Evolutionary conservation across 2,888 invertebrate genomes (phyloP), one percentile per base, ranked within the genome.

Genomic region (Ophraella communa): DNA sequence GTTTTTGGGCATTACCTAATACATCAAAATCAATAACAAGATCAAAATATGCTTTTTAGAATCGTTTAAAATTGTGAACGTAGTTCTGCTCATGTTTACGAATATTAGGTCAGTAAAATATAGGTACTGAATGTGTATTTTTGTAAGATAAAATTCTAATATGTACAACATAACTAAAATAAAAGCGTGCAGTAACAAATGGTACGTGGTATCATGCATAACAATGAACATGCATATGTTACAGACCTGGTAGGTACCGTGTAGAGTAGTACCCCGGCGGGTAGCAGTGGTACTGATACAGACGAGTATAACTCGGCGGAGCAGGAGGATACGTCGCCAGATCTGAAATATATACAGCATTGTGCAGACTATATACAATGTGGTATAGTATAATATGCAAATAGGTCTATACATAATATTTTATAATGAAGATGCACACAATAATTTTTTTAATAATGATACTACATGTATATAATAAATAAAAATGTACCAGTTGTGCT

Each of bases 231-330:
- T 75, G 73, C 72, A 74, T 70, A 71, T 70, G 68, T 71, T 78
- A 79, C 78, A 76, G 74, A 81, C 81, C 81, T 81, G 81, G 77
- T 66, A 79, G 73, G 72, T 78, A 79, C 71, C 78, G 74, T 64
- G 79, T 76, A 60, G 79, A 78, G 74, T 78, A 80, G 75, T 80
- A 81, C 72, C 80, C 79, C 65, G 79, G 80, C 35, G 80, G 78
- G 81, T 86, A 86, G 83, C 85, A 87, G 81, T 87, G 86, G 79
- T 84, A 85, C 83, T 87, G 86, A 80, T 85, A 85, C 82, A 86
- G 84, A 80, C 87, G 85, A 79, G 86, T 86, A 83, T 87, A 87
- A 80, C 86, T 86, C 73, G 87, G 86, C 73, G 86, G 87, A 18
- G 62, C 65, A 75, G 87, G 84, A 72, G 86, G 79, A 72, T 77